phyloP scores from a whole-genome alignment of 1,140 invertebrate genomes.

The Eufriesea mexicana region DNA sequence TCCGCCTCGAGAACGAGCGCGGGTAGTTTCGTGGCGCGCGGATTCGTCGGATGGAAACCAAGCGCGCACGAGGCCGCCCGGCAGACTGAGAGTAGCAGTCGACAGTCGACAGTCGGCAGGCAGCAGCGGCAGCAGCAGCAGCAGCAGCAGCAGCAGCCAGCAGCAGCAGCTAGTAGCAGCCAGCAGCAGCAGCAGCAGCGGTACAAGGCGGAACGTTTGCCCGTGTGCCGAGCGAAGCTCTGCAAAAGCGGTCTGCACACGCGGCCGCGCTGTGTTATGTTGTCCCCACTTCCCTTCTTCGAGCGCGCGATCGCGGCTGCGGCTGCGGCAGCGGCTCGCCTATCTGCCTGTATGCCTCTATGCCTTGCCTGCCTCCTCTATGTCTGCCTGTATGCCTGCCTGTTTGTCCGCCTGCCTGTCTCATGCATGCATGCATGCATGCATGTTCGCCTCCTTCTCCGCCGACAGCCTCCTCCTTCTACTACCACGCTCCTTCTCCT shows the following conservation, averaged over 20 bases:
- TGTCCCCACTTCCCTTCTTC: conserved; percentile 67
- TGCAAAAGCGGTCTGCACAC: conserved; percentile 67
- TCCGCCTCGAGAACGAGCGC: conserved; percentile 20
- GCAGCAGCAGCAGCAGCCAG: conserved; percentile 41
- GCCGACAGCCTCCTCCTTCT: conserved; percentile 28
- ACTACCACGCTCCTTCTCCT: conserved; percentile 20
- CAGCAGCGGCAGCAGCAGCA: conserved; percentile 57
- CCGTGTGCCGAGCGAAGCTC: conserved; percentile 68
- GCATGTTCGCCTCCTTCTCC: conserved; percentile 35
- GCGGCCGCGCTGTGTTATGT: conserved; percentile 61
- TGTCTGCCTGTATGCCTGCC: conserved; percentile 41
- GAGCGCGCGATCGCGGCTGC: conserved; percentile 56
- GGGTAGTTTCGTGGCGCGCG: conserved; percentile 46
- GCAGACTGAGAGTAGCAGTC: conserved; percentile 68
- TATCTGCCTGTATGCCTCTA: conserved; percentile 60
- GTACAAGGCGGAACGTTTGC: conserved; percentile 65
- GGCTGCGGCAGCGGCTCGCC: conserved; percentile 41
- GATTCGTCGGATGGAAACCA: conserved; percentile 57
- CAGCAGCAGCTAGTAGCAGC: conserved; percentile 42
- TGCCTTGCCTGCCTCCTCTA: conserved; percentile 34
- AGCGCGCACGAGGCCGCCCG: conserved; percentile 65
- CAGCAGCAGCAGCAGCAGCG: conserved; percentile 50
- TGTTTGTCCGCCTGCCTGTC: conserved; percentile 44
- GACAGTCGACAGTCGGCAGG: conserved; percentile 57
- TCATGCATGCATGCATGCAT: conserved; percentile 52